phyloP scores from a whole-genome alignment of 2,797 vertebrate species.

The Mus spretus region DNA sequence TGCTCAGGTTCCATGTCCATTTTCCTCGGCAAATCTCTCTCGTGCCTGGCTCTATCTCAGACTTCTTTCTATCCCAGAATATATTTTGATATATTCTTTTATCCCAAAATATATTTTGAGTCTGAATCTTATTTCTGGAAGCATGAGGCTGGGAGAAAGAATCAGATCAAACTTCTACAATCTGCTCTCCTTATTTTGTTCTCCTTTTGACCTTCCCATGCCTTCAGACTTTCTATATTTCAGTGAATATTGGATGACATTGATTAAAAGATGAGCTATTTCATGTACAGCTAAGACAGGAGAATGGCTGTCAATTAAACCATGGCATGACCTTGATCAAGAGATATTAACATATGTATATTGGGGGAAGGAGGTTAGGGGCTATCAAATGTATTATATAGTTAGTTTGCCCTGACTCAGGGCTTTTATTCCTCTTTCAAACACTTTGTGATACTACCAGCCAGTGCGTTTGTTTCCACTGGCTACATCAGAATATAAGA shows the following conservation, averaged over 20 bases:
- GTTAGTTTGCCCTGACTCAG: neutral
- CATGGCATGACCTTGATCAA: neutral
- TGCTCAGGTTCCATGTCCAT: neutral
- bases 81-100: neutral
- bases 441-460: neutral
- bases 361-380: rapidly evolving
- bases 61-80: neutral
- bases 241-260: neutral
- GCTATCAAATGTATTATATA: neutral
- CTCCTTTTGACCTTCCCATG: slow-evolving; percentile 2
- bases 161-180: neutral
- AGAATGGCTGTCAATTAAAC: slow-evolving; percentile 38
- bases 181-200: neutral
- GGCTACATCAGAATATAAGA: neutral
- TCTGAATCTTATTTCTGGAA: neutral
- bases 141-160: neutral
- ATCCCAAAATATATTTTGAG: neutral
- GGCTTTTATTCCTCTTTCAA: neutral
- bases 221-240: neutral
- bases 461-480: neutral
- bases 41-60: neutral
- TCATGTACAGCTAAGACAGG: neutral
- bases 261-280: neutral
- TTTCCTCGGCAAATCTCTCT: neutral
- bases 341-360: neutral